phyloP scores from a whole-genome alignment of 2,797 vertebrate species.

The Ambastaia sidthimunki region DNA sequence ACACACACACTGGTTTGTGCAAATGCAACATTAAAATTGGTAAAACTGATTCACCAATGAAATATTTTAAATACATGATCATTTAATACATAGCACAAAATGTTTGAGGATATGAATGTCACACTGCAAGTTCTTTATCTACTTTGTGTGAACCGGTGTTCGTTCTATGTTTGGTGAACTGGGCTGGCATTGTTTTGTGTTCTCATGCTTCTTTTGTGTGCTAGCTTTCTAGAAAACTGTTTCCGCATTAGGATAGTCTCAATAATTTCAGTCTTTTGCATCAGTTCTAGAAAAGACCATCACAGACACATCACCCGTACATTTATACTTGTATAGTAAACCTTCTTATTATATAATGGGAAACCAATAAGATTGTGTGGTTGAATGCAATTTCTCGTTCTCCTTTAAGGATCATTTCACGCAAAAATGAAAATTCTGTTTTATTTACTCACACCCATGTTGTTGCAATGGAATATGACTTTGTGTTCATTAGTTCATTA shows the following conservation, averaged over 20 bases:
- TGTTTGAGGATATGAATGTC: neutral
- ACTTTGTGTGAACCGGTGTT: neutral
- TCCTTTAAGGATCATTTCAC: too few species aligned
- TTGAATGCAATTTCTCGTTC: too few species aligned
- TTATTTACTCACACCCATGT: too few species aligned
- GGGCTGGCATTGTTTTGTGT: conserved; percentile 9
- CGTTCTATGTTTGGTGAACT: neutral
- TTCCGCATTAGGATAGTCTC: conserved; percentile 9
- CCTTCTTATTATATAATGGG: neutral
- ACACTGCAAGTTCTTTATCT: neutral
- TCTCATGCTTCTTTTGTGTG: conserved; percentile 41
- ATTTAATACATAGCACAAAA: neutral
- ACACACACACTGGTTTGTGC: neutral
- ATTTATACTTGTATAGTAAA: too few species aligned
- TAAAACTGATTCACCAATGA: neutral
- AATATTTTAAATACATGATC: neutral
- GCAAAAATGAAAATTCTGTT: too few species aligned
- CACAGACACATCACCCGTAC: too few species aligned
- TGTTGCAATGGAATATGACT: too few species aligned
- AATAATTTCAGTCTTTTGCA: conserved; percentile 22
- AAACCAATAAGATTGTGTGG: too few species aligned
- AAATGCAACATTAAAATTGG: neutral
- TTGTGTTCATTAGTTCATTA: too few species aligned
- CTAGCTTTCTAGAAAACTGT: conserved; percentile 32
- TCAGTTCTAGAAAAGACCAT: conserved; percentile 16